A percentile compares a stretch with the other conserved stretches of the same genome.
Conservation (phyloP, 2,113 vertebrate genomes). For the Acanthochromis polyacanthus region DNA sequence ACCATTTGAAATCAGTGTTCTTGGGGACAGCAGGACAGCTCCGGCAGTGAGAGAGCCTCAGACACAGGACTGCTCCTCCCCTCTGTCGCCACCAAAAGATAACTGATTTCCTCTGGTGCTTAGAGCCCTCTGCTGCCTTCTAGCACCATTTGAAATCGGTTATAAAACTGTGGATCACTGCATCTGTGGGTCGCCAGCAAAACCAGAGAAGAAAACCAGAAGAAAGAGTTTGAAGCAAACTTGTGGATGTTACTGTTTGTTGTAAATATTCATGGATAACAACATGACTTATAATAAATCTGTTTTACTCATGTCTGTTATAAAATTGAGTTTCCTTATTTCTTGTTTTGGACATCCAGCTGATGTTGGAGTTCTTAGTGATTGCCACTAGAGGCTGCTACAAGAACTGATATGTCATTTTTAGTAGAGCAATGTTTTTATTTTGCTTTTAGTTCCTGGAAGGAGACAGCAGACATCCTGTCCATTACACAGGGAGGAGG, state of each 20-base stretch:
- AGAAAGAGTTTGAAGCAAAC: not conserved
- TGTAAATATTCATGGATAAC: not conserved
- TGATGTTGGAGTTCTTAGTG: not conserved
- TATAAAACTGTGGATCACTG: slow-evolving; percentile 93
- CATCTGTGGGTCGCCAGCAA: slow-evolving; percentile 43
- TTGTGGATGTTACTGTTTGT: not conserved
- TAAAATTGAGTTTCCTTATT: too few relatives aligned
- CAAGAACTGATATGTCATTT: not conserved
- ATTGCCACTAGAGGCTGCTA: slow-evolving; percentile 9
- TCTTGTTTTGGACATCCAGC: too few relatives aligned
- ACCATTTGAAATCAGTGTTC: slow-evolving; percentile 93
- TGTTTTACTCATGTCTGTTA: not conserved
- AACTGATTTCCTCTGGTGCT: slow-evolving; percentile 99
- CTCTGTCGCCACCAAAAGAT: slow-evolving; percentile 92
- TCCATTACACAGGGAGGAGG: too few relatives aligned
- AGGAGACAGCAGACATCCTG: too few relatives aligned
- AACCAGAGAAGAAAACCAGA: not conserved
- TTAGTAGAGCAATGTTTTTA: not conserved
- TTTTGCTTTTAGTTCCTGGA: not conserved
- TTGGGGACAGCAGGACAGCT: slow-evolving; percentile 79
- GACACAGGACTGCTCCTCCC: not conserved
- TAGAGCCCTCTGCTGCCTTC: slow-evolving; percentile 93
- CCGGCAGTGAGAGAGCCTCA: slow-evolving; percentile 23
- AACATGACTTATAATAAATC: not conserved
- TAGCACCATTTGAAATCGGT: slow-evolving; percentile 99